A percentile compares a stretch with the other conserved stretches of the same genome.
Evolutionary conservation across 2,113 vertebrate genomes (phyloP).

Genomic region (Pantherophis guttatus): DNA sequence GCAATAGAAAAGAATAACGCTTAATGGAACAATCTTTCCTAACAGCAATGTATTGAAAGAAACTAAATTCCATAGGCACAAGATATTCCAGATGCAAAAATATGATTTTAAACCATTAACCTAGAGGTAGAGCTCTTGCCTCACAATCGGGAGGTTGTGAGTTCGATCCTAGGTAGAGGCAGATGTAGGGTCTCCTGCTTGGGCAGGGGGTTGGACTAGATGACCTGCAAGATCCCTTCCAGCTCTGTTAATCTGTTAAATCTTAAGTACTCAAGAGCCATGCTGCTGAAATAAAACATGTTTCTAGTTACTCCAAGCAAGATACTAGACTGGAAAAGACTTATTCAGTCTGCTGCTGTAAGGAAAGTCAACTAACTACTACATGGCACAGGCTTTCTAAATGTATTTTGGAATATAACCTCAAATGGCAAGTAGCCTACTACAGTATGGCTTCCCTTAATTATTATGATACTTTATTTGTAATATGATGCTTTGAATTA

Average conservation of each 20-base stretch:
- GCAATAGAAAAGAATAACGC: constrained; percentile 22
- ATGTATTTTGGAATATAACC: background rate
- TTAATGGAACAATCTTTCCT: constrained; percentile 7
- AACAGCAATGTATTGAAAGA: constrained; percentile 11
- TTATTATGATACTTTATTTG: background rate
- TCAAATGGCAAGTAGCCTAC: background rate
- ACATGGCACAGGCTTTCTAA: background rate
- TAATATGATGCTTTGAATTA: background rate
- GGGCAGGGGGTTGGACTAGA: too few relatives aligned
- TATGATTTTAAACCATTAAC: background rate
- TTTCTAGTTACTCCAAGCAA: background rate
- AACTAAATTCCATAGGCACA: background rate
- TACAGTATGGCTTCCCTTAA: background rate
- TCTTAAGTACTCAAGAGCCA: background rate
- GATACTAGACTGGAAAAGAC: background rate
- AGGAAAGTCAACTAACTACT: background rate
- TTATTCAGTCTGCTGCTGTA: background rate
- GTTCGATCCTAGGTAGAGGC: too few relatives aligned
- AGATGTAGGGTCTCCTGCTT: too few relatives aligned
- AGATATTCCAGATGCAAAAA: background rate
- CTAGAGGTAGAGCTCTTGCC: too few relatives aligned
- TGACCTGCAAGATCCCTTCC: too few relatives aligned
- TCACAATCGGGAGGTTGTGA: too few relatives aligned
- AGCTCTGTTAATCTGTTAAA: too few relatives aligned
- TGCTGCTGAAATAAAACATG: background rate